These are phyloP conservation scores for Gulo gulo DNA, from an alignment of 2,113 vertebrate genomes.

Conservation along the genomic window DNA sequence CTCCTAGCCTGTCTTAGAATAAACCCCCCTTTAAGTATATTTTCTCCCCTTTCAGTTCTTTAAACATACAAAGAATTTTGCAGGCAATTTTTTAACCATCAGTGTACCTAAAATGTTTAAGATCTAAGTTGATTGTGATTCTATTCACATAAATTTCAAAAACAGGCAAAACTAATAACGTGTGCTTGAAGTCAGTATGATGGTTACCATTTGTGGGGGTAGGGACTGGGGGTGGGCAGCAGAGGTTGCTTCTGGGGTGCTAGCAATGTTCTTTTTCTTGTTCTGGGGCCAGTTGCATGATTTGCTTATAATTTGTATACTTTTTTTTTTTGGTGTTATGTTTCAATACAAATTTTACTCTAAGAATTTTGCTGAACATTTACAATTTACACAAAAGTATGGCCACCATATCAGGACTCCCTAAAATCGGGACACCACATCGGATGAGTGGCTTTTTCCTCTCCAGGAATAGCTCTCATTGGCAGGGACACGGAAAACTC, in stretches of 20 bases:
- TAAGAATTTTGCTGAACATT: background rate
- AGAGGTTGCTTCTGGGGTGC: background rate
- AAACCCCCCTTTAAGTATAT: background rate
- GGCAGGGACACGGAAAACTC: background rate
- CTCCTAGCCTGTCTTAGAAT: background rate
- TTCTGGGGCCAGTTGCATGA: background rate
- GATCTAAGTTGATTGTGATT: background rate
- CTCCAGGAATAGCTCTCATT: background rate
- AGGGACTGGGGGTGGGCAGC: background rate
- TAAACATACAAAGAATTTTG: slow-evolving; percentile 18
- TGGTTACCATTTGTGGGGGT: background rate
- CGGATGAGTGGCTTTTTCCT: background rate
- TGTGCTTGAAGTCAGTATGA: background rate
- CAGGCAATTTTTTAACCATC: background rate
- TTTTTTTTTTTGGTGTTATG: background rate
- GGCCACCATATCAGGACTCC: background rate
- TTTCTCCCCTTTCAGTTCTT: background rate
- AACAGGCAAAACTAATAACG: background rate
- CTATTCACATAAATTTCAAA: background rate
- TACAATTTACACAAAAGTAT: background rate
- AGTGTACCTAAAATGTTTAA: background rate
- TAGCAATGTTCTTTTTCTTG: background rate
- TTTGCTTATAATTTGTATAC: background rate
- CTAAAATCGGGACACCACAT: background rate
- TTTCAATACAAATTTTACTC: background rate